Evolutionary conservation across 2,113 vertebrate genomes (phyloP).

Genomic region (Triplophysa siluroides): DNA sequence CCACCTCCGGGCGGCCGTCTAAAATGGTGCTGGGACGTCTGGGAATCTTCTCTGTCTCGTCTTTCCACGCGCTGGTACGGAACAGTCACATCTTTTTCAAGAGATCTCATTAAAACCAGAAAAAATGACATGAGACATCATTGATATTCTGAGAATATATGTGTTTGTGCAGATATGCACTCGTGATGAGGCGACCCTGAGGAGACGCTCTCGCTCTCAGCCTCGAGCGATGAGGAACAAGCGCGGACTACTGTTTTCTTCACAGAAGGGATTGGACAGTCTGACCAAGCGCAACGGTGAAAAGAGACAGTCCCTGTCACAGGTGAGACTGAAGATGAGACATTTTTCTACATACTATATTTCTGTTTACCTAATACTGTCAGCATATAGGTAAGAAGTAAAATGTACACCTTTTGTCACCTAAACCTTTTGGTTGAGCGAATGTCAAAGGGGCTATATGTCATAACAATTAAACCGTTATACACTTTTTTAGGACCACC

Average conservation of each 20-base stretch:
- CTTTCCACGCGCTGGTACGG: constrained; percentile 91
- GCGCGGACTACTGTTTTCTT: constrained; percentile 81
- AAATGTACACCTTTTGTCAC: too few species aligned
- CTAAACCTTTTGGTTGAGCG: too few species aligned
- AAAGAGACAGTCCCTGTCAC: constrained; percentile 76
- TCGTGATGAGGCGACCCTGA: constrained; percentile 80
- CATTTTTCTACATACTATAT: background rate
- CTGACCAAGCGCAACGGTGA: constrained; percentile 76
- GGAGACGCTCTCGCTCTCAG: constrained; percentile 77
- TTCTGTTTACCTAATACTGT: background rate
- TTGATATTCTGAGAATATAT: background rate
- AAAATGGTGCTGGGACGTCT: constrained; percentile 85
- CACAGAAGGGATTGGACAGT: constrained; percentile 84
- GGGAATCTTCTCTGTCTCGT: constrained; percentile 90
- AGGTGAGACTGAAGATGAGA: constrained; percentile 70
- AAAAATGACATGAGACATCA: background rate
- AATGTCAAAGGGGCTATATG: too few species aligned
- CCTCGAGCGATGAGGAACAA: constrained; percentile 75
- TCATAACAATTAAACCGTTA: too few species aligned
- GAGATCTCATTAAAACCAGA: constrained; percentile 2
- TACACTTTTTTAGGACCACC: too few species aligned
- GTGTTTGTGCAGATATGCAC: constrained; percentile 82
- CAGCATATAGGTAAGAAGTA: too few species aligned
- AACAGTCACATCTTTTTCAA: background rate
- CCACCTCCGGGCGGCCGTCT: constrained; percentile 85